Percentiles rank a stretch among this genome's conserved stretches.
Conservation (phyloP, 1,140 invertebrate genomes). For the Ceratina japonica region DNA sequence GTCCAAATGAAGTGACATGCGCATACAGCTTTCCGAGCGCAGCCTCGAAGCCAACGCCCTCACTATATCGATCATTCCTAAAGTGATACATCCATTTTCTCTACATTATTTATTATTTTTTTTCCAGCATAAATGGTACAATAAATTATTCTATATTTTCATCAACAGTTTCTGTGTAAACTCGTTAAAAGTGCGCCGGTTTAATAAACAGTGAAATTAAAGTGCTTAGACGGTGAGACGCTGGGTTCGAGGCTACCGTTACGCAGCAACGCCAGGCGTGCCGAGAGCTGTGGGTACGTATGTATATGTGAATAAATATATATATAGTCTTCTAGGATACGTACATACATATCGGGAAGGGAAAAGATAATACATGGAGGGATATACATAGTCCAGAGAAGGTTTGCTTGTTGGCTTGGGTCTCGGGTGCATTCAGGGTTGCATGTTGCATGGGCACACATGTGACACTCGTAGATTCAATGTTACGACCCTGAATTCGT, state of each 20-base stretch:
- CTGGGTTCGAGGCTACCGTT: constrained; percentile 70
- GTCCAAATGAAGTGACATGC: constrained; percentile 76
- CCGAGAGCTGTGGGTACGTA: constrained; percentile 19
- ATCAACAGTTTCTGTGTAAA: neutral
- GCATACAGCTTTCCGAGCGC: constrained; percentile 66
- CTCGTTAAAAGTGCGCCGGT: neutral
- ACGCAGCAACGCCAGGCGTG: constrained; percentile 65
- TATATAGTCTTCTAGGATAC: constrained; percentile 38
- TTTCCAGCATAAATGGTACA: no score
- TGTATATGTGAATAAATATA: constrained; percentile 17
- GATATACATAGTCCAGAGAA: constrained; percentile 23
- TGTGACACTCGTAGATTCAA: constrained; percentile 30
- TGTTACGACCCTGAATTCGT: constrained; percentile 38
- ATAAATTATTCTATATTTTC: neutral
- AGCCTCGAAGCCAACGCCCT: constrained; percentile 63
- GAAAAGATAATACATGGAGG: constrained; percentile 13
- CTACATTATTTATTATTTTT: neutral
- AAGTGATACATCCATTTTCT: neutral
- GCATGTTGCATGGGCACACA: constrained; percentile 28
- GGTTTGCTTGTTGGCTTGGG: neutral
- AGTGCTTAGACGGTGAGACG: constrained; percentile 11
- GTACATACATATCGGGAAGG: constrained; percentile 10
- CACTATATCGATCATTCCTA: constrained; percentile 58
- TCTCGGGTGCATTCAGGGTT: constrained; percentile 18
- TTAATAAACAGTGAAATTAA: constrained; percentile 7